Conservation (phyloP, 2,113 vertebrate genomes). For the Chionodraco myersi region DNA sequence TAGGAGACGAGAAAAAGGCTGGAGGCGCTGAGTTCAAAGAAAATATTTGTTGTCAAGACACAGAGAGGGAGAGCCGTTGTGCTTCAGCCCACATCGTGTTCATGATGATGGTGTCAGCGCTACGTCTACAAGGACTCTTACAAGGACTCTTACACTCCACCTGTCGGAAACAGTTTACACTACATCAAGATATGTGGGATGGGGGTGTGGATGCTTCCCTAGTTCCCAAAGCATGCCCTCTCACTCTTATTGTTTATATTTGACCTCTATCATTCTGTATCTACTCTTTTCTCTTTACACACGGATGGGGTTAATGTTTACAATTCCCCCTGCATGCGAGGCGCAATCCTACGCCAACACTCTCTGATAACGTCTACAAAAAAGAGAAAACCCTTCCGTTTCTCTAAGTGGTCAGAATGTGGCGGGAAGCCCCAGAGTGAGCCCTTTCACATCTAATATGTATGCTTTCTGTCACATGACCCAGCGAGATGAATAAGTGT, state of each 20-base stretch:
- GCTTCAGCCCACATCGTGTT: constrained; percentile 3
- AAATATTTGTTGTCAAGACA: constrained; percentile 1
- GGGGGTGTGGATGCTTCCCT: not conserved
- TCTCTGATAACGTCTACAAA: constrained; percentile 18
- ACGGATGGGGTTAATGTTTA: not conserved
- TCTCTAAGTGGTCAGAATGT: not conserved
- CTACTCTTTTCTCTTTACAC: not conserved
- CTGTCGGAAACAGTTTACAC: constrained; percentile 28
- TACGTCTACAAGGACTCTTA: not conserved
- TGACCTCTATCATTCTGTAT: too few relatives aligned
- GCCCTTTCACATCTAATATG: constrained; percentile 21
- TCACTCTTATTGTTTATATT: not conserved
- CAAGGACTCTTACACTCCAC: not conserved
- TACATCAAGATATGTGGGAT: not conserved
- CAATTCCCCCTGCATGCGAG: not conserved
- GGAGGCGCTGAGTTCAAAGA: not conserved
- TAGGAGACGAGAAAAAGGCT: not conserved
- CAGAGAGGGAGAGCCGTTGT: not conserved
- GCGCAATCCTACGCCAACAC: not conserved
- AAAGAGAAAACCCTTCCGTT: not conserved
- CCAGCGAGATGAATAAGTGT: constrained; percentile 16
- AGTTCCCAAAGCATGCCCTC: not conserved
- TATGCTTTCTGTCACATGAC: constrained; percentile 34
- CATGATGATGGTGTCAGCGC: constrained; percentile 28
- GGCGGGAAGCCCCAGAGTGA: constrained; percentile 2